Evolutionary conservation across 2,797 vertebrate genomes (phyloP), one percentile per base, ranked within the genome.

Genomic region (Hippoglossus hippoglossus): DNA sequence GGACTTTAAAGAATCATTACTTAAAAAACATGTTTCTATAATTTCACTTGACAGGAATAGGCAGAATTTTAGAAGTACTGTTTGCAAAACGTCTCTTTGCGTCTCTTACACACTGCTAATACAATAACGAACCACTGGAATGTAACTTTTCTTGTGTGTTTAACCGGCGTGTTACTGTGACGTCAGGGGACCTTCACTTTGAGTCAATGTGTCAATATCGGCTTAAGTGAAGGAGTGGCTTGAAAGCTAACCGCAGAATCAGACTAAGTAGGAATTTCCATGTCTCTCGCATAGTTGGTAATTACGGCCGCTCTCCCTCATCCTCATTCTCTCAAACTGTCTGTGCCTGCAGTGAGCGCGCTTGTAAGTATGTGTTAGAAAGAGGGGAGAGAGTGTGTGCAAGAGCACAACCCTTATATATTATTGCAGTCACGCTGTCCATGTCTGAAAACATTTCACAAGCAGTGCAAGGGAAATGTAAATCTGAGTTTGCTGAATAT

Each of bases 341-440:
- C 79, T 83, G 50, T 64, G 81, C 53, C 67, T 64, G 72, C 79
- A 70, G 81, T 83, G 67, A 54, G 76, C 34, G 57, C 44, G 63
- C 70, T 67, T 81, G 76, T 77, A 66, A 67, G 78, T 80, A 61
- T 76, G 77, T 75, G 61, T 62, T 73, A 66, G 80, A 64, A 65
- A 61, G 57, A 52, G 62, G 52, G 34, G 41, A 54, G 63, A 47
- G 51, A 22, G 55, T 5, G 44, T 53, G 66, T 56, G 67, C 8
- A 11, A 34, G 26, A 79, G 84, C 84, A 80, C 60, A 28, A 87
- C 77, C 69, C 86, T 90, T 87, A 90, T 92, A 89, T 93, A 91
- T 93, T 92, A 94, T 95, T 94, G 90, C 92, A 93, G 90, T 92
- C 91, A 92, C 89, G 89, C 90, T 89, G 89, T 82, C 89, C 85